Evolutionary conservation across 2,888 invertebrate species (phyloP), one percentile per base, ranked within the genome.

Genomic region (Aethes cnicana): DNA sequence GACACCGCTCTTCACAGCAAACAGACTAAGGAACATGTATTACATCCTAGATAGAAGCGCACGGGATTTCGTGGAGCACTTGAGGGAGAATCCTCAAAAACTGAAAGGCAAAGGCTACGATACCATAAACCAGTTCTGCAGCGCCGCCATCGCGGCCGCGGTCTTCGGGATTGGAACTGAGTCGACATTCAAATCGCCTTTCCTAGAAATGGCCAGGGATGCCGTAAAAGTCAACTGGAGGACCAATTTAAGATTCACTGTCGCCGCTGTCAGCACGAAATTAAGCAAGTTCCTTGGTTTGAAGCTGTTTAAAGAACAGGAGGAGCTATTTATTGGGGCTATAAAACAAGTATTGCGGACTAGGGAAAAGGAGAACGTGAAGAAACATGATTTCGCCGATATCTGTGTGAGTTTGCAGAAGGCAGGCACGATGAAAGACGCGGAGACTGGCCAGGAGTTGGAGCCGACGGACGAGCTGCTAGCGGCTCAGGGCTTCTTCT

Each of bases 21-120:
- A 66, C 0, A 86, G 85, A 56, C 61, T 86, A n/a, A 80, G 71
- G 46, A 82, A 77, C 20, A 80, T 87, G 80, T 84, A 74, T 54
- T 74, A 73, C 36, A 75, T 81, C 1, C 72, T 83, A 18, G 76
- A 77, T n/a, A 77, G 72, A 42, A 73, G 77, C 32, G 77, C 77
- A 0, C 63, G 66, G 46, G 79, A 82, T 53, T 82, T 81, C 25
- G 64, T 78, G 0, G 60, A 72, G 1, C 69, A 58, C 35, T 54
- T 82, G 4, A 70, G 69, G 3, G 53, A 58, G 0, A 71, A 74
- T 44, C 72, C 77, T 0, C 60, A 72, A 1, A 60, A 56, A 16
- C 43, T 64, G 3, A 64, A 64, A 3, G 59, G 56, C 3, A 58
- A 72, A 1, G 64, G 69, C 1, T 66, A 63, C 18, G 61, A 72